phyloP scores from a whole-genome alignment of 2,888 invertebrate species.

The Dasypogon diadema region DNA sequence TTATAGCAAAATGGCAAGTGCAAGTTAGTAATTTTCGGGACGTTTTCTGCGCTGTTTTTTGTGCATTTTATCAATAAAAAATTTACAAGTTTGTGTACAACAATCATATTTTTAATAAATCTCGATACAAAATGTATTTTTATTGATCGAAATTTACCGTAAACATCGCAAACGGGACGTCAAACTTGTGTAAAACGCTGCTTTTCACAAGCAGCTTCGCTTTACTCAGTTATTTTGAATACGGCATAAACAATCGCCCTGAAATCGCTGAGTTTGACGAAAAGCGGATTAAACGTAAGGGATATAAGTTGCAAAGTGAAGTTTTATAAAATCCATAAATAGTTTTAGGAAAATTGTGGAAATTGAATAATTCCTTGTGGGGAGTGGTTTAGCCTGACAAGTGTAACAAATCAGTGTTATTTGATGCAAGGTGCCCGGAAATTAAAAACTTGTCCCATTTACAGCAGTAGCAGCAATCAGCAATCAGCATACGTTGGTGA shows the following conservation, averaged over 20 bases:
- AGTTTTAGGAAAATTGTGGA: neutral
- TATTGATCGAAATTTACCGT: neutral
- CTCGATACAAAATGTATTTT: neutral
- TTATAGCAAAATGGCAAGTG: slow-evolving; percentile 41
- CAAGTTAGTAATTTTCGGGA: slow-evolving; percentile 36
- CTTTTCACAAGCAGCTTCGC: neutral
- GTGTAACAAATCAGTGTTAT: slow-evolving; percentile 4
- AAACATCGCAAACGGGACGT: neutral
- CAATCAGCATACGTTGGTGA: neutral
- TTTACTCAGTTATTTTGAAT: slow-evolving; percentile 1
- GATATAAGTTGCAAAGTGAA: neutral
- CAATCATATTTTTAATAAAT: slow-evolving; percentile 12
- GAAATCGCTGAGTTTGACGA: neutral
- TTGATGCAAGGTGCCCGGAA: neutral
- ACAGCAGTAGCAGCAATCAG: no score
- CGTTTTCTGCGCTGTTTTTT: slow-evolving; percentile 39
- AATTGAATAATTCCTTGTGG: neutral
- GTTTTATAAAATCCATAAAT: neutral
- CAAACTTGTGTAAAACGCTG: neutral
- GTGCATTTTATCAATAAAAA: slow-evolving; percentile 37
- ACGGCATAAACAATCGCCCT: slow-evolving; percentile 13
- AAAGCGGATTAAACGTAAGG: neutral
- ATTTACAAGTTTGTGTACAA: slow-evolving; percentile 19
- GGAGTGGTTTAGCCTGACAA: slow-evolving; percentile 10
- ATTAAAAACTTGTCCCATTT: neutral